Conservation (phyloP, 2,113 vertebrate genomes). For the Embiotoca jacksoni region DNA sequence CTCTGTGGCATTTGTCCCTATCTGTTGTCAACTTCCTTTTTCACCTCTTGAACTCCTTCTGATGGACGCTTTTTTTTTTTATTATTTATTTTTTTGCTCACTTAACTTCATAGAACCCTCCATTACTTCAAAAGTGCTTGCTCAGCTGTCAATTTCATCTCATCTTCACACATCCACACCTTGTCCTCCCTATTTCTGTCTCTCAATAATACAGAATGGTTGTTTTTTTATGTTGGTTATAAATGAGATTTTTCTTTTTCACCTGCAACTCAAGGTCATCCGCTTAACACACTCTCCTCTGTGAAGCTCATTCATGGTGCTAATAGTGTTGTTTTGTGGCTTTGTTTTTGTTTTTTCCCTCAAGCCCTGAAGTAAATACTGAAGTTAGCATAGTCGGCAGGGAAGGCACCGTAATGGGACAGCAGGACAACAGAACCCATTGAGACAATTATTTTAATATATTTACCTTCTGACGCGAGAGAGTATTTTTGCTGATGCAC, state of each 20-base stretch:
- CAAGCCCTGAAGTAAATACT: conserved; percentile 38
- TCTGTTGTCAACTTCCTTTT: conserved; percentile 48
- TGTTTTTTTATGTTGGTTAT: conserved; percentile 24
- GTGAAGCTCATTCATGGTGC: conserved; percentile 32
- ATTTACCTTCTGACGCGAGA: conserved; percentile 50
- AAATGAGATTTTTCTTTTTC: conserved; percentile 26
- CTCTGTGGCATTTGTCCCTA: conserved; percentile 44
- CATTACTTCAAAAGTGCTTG: conserved; percentile 13
- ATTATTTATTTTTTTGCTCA: not conserved
- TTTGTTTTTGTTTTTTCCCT: conserved; percentile 28
- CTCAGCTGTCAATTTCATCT: conserved; percentile 35
- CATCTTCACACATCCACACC: conserved; percentile 24
- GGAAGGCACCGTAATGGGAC: conserved; percentile 31
- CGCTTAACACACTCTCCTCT: conserved; percentile 14
- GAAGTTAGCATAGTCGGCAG: conserved; percentile 33
- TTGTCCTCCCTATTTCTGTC: conserved; percentile 31
- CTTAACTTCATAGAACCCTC: conserved; percentile 8
- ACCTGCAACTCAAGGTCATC: conserved; percentile 29
- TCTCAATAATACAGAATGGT: conserved; percentile 12
- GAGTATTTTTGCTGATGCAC: conserved; percentile 50
- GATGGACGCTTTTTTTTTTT: not conserved
- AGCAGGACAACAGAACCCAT: conserved; percentile 48
- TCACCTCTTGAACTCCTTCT: conserved; percentile 15
- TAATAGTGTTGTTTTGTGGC: conserved; percentile 50
- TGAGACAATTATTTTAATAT: conserved; percentile 63